Evolutionary conservation across 37 sponge, comb jelly and placozoan species (phyloP), one percentile per base, ranked within the genome.

Genomic region (Geodia barretti): DNA sequence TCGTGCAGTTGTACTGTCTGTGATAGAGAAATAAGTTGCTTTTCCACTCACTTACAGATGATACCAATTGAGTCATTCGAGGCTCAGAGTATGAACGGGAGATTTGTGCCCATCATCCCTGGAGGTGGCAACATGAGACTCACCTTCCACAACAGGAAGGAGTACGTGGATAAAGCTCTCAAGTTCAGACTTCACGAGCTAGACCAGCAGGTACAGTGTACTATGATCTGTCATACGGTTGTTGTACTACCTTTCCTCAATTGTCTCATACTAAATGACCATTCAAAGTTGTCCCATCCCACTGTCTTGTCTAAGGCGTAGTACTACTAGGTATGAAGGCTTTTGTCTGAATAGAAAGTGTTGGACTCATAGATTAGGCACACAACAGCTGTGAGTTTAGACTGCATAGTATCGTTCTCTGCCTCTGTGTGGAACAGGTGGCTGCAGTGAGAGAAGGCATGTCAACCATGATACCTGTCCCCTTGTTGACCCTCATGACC

Each of bases 111-210:
- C 32, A 81, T 95, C 20, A 78, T 87, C 31, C 94, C 93, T 28
- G 92, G 89, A 21, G 95, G 95, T 24, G 41, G 76, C 43, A 80
- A 76, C 76, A 95, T 78, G 26, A 79, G 43, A 39, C 77, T 95
- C 39, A 89, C 92, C 4, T 95, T 69, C 73, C 65, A 81, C 1
- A 95, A 92, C 70, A 84, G 95, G 31, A 82, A 89, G 43, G 90
- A 95, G 37, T 95, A 95, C 62, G 86, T 92, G 41, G 89, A 95
- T 19, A 89, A 86, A 39, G 90, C 95, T 31, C 68, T 95, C 2
- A 72, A 95, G 2, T 95, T 91, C 60, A 67, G 95, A 78, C 82
- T 95, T 21, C 95, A 95, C 62, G 95, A 95, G 73, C 66, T 95
- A 26, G 95, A 95, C 68, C 60, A 76, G 39, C 95, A 95, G 93